Base-by-base conservation (phyloP, 2,888 invertebrate species). In the Teinopalpus imperialis region DNA sequence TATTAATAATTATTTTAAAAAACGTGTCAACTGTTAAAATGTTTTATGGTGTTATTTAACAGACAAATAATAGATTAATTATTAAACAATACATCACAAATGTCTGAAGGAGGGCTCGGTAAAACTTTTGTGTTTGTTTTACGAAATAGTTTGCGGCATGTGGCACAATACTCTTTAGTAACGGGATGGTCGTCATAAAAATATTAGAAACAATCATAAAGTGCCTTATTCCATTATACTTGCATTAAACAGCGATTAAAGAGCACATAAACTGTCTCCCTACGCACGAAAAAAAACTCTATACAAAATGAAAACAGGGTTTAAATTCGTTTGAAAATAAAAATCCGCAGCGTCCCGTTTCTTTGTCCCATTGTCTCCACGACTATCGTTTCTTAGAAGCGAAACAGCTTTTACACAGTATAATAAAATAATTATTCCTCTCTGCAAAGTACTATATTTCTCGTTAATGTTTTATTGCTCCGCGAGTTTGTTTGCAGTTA, bases 371-470 rank as follows among this genome's bases (percentile, higher is more conserved):
- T 51, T 55, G 53, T 55, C 44, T 34, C 36, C 45, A 6, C 42
- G 42, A 49, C 18, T 47, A 40, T 40, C 45, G 44, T 50, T 66
- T 68, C 72, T 53, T 50, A 61, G 67, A 68, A 69, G 52, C 50
- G 36, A 46, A 37, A 39, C 40, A 46, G 36, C 41, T 53, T 54
- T 55, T 54, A 49, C 43, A 40, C 30, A 40, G 49, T 29, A 60
- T 60, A 63, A 63, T 68, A 70, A 64, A 72, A 66, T 70, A 66
- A 70, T 66, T 63, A 68, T 58, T 58, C 51, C 48, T 53, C 39
- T 47, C 53, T 47, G 52, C 52, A 59, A 53, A 55, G 52, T 53
- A 54, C 56, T 53, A 51, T 52, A 48, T 54, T 52, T 53, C 53
- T 51, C 50, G 49, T 53, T 54, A 52, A 56, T 57, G 56, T 59